phyloP scores from a whole-genome alignment of 2,797 vertebrate genomes.

The Meriones psammophilus region DNA sequence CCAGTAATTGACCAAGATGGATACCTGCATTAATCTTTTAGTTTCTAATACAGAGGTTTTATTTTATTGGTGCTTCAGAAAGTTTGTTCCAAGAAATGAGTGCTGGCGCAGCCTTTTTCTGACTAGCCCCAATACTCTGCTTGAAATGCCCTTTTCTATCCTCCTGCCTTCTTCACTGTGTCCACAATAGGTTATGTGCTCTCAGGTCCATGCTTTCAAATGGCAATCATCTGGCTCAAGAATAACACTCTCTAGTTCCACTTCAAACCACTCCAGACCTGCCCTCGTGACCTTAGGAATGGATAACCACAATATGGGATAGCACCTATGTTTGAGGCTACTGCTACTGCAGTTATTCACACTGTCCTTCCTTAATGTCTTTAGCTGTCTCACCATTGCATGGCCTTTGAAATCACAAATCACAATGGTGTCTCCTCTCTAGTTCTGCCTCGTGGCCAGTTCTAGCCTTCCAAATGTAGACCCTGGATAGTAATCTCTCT shows the following conservation, averaged over 20 bases:
- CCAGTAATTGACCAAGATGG: neutral
- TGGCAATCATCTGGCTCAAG: neutral
- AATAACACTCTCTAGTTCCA: fast-evolving
- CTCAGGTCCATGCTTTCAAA: neutral
- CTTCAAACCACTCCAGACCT: neutral
- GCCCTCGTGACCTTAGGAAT: neutral
- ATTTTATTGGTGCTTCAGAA: neutral
- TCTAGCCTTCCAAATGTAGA: neutral
- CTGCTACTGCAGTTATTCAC: neutral
- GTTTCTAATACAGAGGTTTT: neutral
- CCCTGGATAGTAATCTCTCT: neutral
- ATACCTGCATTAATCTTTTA: neutral
- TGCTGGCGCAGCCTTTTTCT: neutral
- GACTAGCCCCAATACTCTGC: neutral
- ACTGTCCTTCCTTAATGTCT: fast-evolving
- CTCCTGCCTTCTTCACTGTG: neutral
- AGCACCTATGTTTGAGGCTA: no score
- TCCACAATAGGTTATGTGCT: neutral
- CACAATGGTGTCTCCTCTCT: neutral
- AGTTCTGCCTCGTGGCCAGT: neutral
- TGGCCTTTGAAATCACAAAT: neutral
- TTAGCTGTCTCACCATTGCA: neutral
- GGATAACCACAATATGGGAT: neutral
- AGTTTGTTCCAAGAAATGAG: neutral
- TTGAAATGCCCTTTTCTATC: neutral